Evolutionary conservation across 2,888 invertebrate genomes (phyloP), one percentile per base, ranked within the genome.

Genomic region (Eupeodes luniger): DNA sequence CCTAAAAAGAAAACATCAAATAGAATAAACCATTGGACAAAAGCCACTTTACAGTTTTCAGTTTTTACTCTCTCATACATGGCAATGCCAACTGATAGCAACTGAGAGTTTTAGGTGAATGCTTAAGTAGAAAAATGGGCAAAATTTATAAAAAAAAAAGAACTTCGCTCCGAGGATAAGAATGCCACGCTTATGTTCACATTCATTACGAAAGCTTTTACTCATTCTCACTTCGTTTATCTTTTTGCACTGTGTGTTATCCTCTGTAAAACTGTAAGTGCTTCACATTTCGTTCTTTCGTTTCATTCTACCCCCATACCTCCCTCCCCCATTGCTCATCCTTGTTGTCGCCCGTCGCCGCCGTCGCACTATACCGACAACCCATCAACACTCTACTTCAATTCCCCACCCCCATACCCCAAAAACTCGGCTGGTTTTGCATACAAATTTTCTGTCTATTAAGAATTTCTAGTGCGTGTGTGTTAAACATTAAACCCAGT

Each of bases 181-280:
- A 80, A 79, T 82, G 72, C 79, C 70, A 55, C 80, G 86, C 86
- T 87, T 83, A 80, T 76, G 82, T 83, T 87, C 70, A 66, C 55
- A 83, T 80, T 87, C 86, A 87, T 87, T 87, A 87, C 61, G 80
- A 87, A 87, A 87, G 82, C 86, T 83, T 83, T 87, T 87, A 83
- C 86, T 83, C 86, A 82, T 87, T 87, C 86, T 83, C 86, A 83
- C 83, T 80, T 87, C 70, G 86, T 83, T 87, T 76, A 72, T 76
- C 72, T 72, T 44, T 77, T 76, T 76, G 80, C 61, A 62, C 36
- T 64, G 51, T 86, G 49, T 66, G 27, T 49, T 66, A 47, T 49
- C 59, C 62, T 64, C 72, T 78, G 64, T 53, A 78, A 27, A 82
- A 82, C 75, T 75, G 67, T 72, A 72, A 86, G 53, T 79, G 78